phyloP scores from a whole-genome alignment of 2,888 invertebrate species.

The Tetranychus truncatus region DNA sequence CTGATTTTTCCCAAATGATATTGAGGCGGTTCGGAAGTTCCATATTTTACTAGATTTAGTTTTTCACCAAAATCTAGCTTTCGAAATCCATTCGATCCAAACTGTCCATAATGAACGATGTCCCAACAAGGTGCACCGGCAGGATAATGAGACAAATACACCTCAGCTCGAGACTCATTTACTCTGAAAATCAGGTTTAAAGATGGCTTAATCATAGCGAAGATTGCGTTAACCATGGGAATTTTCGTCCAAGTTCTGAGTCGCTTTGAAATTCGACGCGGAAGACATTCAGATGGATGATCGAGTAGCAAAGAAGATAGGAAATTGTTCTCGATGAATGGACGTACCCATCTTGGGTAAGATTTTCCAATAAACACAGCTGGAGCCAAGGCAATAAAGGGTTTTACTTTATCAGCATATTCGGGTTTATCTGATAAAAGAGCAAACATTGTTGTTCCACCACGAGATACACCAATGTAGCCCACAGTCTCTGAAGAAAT shows the following conservation, averaged over 20 bases:
- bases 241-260: not conserved
- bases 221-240: not conserved
- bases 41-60: not conserved
- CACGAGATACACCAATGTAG: not conserved
- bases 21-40: not conserved
- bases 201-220: not conserved
- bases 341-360: not conserved
- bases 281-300: not conserved
- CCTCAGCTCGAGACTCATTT: not conserved
- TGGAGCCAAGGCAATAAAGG: not conserved
- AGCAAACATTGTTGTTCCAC: not conserved
- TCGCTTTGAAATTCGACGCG: not conserved
- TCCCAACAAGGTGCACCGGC: not conserved
- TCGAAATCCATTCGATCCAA: not conserved
- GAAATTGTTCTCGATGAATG: not conserved
- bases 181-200: not conserved
- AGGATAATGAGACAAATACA: slow-evolving; percentile 8
- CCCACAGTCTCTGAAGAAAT: not conserved
- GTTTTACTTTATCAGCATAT: not conserved
- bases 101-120: not conserved
- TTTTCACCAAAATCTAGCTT: slow-evolving; percentile 5
- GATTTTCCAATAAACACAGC: not conserved
- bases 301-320: not conserved
- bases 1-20: not conserved
- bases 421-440: not conserved